Evolutionary conservation across 1,140 invertebrate species (phyloP), one percentile per base, ranked within the genome.

Genomic region (Drosophila virilis): DNA sequence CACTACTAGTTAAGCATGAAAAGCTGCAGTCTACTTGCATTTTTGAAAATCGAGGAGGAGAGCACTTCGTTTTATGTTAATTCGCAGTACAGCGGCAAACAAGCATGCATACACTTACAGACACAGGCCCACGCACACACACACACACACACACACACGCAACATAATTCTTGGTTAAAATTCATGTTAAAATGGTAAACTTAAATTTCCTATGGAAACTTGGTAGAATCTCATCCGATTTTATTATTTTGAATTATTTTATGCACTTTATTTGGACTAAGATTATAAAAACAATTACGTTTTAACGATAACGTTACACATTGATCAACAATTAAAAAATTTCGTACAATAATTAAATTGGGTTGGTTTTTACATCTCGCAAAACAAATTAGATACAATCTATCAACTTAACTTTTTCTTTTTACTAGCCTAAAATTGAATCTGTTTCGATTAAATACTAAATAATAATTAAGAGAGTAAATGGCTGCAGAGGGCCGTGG

Each of bases 401-500:
- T 69, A 48, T 67, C 3, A 28, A 5, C 22, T 58, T 33, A 17
- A 42, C 42, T 38, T 46, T 37, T 54, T 68, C 38, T 52, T 72
- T n/a, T 43, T 70, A 46, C 60, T 79, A 77, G 61, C 68, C 67
- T 85, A 80, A 65, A 80, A 50, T 45, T 78, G 77, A 72, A 85
- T 80, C 78, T 65, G 58, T 58, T 59, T 65, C 43, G 48, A 58
- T 88, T 83, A 88, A 79, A 88, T 74, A 88, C 83, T 88, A 88
- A 88, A 88, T 88, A 88, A 89, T 88, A 88, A 88, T 79, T 80
- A 89, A 88, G 83, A 88, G 83, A 88, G 83, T 88, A 80, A 45
- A 68, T 80, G 79, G 76, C 83, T 68, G 66, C 66, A 74, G 66
- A 10, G 8, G 54, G n/a, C 2, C 32, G 13, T 4, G 43, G 35